These are phyloP conservation scores for Yponomeuta plumbellus DNA, from an alignment of 2,888 invertebrate genomes.

Conservation along the genomic window DNA sequence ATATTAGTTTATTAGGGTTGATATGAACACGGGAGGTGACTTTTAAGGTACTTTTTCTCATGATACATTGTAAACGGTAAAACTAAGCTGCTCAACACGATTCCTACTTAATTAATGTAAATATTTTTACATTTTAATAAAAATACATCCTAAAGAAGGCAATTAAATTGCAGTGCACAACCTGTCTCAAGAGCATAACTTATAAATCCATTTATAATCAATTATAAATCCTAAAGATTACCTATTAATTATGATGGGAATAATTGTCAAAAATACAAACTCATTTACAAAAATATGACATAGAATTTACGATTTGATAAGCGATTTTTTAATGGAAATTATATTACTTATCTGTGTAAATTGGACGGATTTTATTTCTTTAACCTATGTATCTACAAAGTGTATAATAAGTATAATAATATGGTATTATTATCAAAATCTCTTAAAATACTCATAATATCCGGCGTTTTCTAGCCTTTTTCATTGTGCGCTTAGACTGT, in stretches of 20 bases:
- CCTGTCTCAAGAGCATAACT: slow-evolving; percentile 38
- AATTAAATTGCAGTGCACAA: slow-evolving; percentile 67
- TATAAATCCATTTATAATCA: too few relatives aligned
- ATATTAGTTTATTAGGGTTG: slow-evolving; percentile 21
- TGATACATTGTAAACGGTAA: neutral
- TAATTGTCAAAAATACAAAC: slow-evolving; percentile 8
- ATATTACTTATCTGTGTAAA: slow-evolving; percentile 6
- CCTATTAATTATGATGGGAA: neutral
- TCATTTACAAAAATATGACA: slow-evolving; percentile 30
- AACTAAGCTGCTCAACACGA: slow-evolving; percentile 21
- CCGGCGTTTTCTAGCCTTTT: neutral
- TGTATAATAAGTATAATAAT: neutral
- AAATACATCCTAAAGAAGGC: slow-evolving; percentile 41
- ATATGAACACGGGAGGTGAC: slow-evolving; percentile 28
- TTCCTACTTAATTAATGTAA: slow-evolving; percentile 18
- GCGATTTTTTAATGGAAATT: slow-evolving; percentile 32
- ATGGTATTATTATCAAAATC: neutral
- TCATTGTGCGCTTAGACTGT: neutral
- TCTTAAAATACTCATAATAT: neutral
- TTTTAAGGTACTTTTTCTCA: slow-evolving; percentile 15
- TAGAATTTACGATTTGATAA: slow-evolving; percentile 32
- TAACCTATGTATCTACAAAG: slow-evolving; percentile 23
- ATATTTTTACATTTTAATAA: slow-evolving; percentile 28
- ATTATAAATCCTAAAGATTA: too few relatives aligned
- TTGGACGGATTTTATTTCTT: slow-evolving; percentile 43